These are phyloP conservation scores for Lates calcarifer DNA, from an alignment of 2,113 vertebrate genomes.

Conservation along the genomic window DNA sequence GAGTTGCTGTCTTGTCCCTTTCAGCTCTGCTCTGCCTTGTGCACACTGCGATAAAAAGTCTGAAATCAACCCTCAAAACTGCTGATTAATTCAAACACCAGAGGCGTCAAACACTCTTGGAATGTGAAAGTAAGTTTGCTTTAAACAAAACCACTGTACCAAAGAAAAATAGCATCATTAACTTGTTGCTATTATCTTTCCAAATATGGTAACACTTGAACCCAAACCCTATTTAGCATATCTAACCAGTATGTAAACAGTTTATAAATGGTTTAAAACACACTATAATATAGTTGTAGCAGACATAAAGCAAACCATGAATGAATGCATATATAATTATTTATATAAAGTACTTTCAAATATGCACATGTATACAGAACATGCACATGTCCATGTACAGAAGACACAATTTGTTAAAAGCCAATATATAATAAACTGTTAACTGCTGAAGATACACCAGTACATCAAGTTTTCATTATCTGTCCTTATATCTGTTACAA, in stretches of 20 bases:
- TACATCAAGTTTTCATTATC: constrained; percentile 1
- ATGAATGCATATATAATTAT: background rate
- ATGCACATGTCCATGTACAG: no score
- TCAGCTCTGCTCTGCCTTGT: background rate
- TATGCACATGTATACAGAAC: background rate
- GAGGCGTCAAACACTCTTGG: background rate
- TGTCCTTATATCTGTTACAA: constrained; percentile 9
- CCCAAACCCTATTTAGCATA: background rate
- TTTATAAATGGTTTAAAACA: background rate
- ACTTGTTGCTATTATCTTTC: constrained; percentile 7
- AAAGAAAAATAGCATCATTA: constrained; percentile 1
- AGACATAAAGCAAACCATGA: background rate
- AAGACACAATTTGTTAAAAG: background rate
- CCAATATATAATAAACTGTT: background rate
- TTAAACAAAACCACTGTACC: background rate
- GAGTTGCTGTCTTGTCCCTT: constrained; percentile 15
- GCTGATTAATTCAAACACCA: constrained; percentile 4
- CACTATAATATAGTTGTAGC: constrained; percentile 10
- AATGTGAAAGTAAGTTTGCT: constrained; percentile 9
- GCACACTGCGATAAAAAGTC: constrained; percentile 21
- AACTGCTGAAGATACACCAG: no score
- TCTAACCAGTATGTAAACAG: constrained; percentile 17
- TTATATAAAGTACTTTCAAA: constrained; percentile 12
- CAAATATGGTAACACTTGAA: constrained; percentile 2
- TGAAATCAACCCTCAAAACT: constrained; percentile 11